Evolutionary conservation across 1,140 invertebrate genomes (phyloP).

Genomic region (Brachystomella parvula): DNA sequence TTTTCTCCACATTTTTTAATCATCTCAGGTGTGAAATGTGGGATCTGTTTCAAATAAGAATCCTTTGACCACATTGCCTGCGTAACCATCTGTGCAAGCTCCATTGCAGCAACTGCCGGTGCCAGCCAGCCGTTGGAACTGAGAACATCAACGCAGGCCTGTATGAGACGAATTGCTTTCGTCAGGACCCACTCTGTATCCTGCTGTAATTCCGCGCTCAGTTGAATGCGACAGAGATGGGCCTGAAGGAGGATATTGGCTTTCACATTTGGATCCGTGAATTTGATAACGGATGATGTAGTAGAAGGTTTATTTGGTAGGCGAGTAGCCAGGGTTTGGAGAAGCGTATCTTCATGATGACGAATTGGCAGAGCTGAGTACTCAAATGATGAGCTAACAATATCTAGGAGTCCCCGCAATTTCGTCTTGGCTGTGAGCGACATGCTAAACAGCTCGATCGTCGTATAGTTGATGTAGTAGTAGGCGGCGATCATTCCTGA

Average conservation of each 20-base stretch:
- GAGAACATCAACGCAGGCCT: conserved; percentile 97
- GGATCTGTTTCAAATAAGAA: conserved; percentile 92
- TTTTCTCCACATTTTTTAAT: conserved; percentile 86
- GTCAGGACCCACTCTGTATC: conserved; percentile 87
- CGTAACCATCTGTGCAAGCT: conserved; percentile 97
- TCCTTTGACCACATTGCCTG: conserved; percentile 99
- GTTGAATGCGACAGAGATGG: conserved; percentile 85
- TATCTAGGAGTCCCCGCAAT: conserved; percentile 91
- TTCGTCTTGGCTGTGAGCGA: conserved; percentile 97
- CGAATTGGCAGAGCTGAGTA: conserved; percentile 90
- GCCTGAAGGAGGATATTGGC: conserved; percentile 93
- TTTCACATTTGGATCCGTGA: conserved; percentile 95
- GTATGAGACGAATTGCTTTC: conserved; percentile 83
- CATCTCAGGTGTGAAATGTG: conserved; percentile 85
- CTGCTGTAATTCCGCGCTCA: conserved; percentile 91
- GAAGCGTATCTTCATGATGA: conserved; percentile 86
- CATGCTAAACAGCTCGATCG: conserved; percentile 95
- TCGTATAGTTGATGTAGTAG: conserved; percentile 99
- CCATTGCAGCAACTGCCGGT: conserved; percentile 97
- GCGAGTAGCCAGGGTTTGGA: conserved; percentile 67
- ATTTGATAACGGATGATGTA: conserved; percentile 54
- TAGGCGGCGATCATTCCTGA: conserved; percentile 99
- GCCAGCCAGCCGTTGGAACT: conserved; percentile 96
- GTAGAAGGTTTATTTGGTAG: conserved; percentile 68
- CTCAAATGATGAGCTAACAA: conserved; percentile 94